These are phyloP conservation scores for Danio choprae DNA, from an alignment of 2,797 vertebrate genomes.

Conservation along the genomic window DNA sequence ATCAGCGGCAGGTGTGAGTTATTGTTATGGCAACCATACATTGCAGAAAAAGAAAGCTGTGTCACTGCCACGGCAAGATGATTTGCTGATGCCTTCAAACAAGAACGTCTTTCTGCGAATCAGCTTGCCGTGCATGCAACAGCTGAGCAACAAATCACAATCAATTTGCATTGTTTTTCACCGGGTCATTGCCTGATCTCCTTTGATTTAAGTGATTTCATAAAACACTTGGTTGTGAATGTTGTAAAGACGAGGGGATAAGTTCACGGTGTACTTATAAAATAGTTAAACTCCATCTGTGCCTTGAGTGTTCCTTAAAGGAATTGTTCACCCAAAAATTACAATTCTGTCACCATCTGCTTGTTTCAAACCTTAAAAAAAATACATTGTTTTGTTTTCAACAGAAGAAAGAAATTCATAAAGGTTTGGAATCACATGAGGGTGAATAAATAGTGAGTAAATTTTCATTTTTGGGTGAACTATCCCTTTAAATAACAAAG, in stretches of 20 bases:
- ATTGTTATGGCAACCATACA: constrained; percentile 26
- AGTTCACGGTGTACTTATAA: neutral
- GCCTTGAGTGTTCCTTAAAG: neutral
- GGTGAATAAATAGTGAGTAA: no score
- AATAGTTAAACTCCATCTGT: constrained; percentile 13
- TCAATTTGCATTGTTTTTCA: neutral
- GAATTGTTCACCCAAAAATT: no score
- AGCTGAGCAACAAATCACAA: neutral
- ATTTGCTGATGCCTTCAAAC: neutral
- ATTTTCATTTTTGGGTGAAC: no score
- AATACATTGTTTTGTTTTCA: no score
- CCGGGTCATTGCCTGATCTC: neutral
- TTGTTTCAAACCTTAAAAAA: no score
- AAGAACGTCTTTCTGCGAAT: no score
- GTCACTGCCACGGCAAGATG: neutral
- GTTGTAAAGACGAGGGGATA: neutral
- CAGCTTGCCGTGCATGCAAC: neutral
- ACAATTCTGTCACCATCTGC: no score
- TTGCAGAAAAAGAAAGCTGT: neutral
- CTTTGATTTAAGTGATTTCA: neutral
- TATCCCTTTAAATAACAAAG: constrained; percentile 7
- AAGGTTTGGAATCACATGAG: no score
- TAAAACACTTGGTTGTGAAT: neutral
- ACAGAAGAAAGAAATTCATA: no score
- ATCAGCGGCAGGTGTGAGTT: constrained; percentile 18